Conservation (phyloP, 2,113 vertebrate species). For the Tachuris rubrigastra region DNA sequence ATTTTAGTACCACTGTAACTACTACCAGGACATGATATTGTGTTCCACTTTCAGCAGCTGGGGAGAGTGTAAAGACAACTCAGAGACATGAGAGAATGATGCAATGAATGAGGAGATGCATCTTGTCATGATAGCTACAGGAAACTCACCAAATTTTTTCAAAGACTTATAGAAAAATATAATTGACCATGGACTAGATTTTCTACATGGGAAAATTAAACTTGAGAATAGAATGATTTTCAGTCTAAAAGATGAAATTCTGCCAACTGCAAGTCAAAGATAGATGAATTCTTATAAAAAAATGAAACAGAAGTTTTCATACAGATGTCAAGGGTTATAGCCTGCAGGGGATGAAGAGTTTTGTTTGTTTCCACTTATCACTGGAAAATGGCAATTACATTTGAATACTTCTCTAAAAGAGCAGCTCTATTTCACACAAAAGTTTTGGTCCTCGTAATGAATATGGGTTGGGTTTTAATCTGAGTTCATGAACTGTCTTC, state of each 20-base stretch:
- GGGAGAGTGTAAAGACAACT: neutral
- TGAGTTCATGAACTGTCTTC: neutral
- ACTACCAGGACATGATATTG: neutral
- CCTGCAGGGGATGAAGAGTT: neutral
- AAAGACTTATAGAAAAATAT: neutral
- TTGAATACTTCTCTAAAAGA: neutral
- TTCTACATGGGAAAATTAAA: neutral
- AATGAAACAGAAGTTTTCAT: neutral
- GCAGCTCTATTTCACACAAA: neutral
- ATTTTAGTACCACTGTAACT: neutral
- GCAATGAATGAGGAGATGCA: neutral
- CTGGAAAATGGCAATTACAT: neutral
- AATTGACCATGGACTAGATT: neutral
- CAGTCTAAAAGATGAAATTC: neutral
- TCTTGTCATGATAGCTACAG: neutral
- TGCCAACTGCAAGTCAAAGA: neutral
- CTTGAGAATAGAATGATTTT: neutral
- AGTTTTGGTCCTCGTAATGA: neutral
- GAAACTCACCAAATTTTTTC: neutral
- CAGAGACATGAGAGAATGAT: neutral
- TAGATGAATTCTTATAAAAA: neutral
- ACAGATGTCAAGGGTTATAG: neutral
- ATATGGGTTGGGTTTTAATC: neutral
- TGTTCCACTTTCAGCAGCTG: neutral
- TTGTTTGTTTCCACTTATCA: neutral